Evolutionary conservation across 2,888 invertebrate genomes (phyloP).

Genomic region (Andrena chrysosceles): DNA sequence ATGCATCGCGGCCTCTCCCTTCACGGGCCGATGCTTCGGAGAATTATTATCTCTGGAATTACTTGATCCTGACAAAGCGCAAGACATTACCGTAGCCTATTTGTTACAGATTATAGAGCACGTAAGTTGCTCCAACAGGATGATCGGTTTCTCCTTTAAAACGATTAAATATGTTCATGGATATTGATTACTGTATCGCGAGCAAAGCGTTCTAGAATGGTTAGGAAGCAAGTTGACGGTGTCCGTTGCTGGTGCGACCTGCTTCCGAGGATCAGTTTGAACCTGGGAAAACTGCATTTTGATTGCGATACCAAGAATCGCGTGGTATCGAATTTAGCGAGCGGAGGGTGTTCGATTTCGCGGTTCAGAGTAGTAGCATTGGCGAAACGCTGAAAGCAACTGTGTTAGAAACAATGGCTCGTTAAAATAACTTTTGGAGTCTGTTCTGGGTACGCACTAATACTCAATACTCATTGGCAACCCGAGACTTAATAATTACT

Average conservation of each 20-base stretch:
- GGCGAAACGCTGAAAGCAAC: constrained; percentile 5
- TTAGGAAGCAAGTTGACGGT: not conserved
- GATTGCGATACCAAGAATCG: not conserved
- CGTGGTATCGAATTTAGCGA: not conserved
- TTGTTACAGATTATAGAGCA: not conserved
- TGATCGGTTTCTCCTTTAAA: not conserved
- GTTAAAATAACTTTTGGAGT: constrained; percentile 2
- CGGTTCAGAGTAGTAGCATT: not conserved
- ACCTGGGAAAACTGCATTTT: not conserved
- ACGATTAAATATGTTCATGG: constrained; percentile 3
- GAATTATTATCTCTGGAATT: constrained; percentile 55
- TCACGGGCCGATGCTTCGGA: constrained; percentile 44
- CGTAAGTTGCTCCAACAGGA: not conserved
- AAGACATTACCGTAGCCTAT: constrained; percentile 29
- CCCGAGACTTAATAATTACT: not conserved
- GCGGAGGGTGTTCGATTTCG: not conserved
- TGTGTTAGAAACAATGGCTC: not conserved
- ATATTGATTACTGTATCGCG: too few species aligned
- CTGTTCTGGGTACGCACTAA: not conserved
- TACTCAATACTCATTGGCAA: not conserved
- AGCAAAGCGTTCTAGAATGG: not conserved
- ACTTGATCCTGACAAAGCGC: constrained; percentile 35
- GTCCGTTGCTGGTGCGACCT: not conserved
- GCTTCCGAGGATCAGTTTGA: not conserved
- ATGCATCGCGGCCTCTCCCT: constrained; percentile 53